phyloP scores from a whole-genome alignment of 1,140 invertebrate species.

The Drosophila lowei region DNA sequence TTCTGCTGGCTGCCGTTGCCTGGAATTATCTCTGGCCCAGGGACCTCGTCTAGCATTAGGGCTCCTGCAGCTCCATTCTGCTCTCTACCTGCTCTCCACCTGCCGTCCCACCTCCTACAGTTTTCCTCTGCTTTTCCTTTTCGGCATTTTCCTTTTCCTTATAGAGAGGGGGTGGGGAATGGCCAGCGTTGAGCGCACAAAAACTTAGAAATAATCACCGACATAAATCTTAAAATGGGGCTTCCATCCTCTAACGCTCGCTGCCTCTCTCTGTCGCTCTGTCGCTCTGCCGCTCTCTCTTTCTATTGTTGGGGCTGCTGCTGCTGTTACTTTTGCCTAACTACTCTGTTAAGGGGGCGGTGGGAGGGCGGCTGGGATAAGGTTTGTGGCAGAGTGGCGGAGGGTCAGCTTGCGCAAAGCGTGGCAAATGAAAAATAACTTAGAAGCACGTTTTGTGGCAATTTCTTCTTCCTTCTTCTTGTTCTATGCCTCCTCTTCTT shows the following conservation, averaged over 20 bases:
- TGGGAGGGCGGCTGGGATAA: not conserved
- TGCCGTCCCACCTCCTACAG: conserved; percentile 1
- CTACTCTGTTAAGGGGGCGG: conserved; percentile 51
- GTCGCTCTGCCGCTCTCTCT: not conserved
- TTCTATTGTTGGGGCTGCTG: conserved; percentile 6
- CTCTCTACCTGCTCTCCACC: conserved; percentile 27
- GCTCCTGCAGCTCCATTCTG: conserved; percentile 4
- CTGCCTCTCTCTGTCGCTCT: not conserved
- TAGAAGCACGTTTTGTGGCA: conserved; percentile 80
- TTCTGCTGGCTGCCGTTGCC: not conserved
- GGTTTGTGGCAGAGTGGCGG: not conserved
- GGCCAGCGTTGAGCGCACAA: conserved; percentile 71
- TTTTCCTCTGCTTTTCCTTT: conserved; percentile 14
- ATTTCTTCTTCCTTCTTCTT: conserved; percentile 49
- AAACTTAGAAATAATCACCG: conserved; percentile 83
- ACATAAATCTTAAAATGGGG: conserved; percentile 82
- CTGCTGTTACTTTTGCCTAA: conserved; percentile 45
- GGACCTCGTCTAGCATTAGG: conserved; percentile 46
- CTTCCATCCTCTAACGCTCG: conserved; percentile 13
- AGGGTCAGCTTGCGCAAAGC: conserved; percentile 40
- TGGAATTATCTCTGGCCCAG: conserved; percentile 38
- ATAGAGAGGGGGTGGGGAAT: conserved; percentile 6
- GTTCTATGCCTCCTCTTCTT: conserved; percentile 38
- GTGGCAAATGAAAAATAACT: conserved; percentile 79
- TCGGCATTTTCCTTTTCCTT: conserved; percentile 22